Percentiles rank a stretch among this genome's conserved stretches.
Conservation (phyloP, 30 jellyfish, hydroid and myxozoan genomes). For the Turritopsis dohrnii region DNA sequence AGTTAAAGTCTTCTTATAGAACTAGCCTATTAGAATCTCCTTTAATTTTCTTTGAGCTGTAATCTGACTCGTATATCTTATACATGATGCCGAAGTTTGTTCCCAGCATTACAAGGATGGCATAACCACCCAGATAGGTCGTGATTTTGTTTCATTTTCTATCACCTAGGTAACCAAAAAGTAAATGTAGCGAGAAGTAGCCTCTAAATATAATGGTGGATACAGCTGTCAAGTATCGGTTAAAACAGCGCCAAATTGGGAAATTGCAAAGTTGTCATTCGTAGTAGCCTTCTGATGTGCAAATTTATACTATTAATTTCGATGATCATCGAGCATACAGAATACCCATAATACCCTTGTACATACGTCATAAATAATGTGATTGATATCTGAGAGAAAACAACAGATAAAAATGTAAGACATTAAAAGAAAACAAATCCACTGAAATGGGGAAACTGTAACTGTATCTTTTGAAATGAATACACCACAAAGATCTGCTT, state of each 20-base stretch:
- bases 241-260: not conserved
- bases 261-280: not conserved
- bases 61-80: not conserved
- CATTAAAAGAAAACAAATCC: not conserved
- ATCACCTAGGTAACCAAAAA: conserved; percentile 5
- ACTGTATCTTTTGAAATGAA: too few relatives aligned
- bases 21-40: not conserved
- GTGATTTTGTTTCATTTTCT: not conserved
- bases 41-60: not conserved
- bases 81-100: conserved; percentile 11
- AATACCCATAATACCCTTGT: conserved; percentile 1
- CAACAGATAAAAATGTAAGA: not conserved
- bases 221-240: not conserved
- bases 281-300: not conserved
- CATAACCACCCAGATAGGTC: not conserved
- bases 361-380: not conserved
- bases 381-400: not conserved
- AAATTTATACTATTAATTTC: not conserved
- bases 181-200: not conserved
- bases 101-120: not conserved
- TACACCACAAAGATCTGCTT: too few relatives aligned
- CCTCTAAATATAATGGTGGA: conserved; percentile 3
- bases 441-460: not conserved
- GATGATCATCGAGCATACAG: not conserved
- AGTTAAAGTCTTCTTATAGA: not conserved